Base-by-base conservation (phyloP, 2,797 vertebrate genomes). In the Tapera naevia region DNA sequence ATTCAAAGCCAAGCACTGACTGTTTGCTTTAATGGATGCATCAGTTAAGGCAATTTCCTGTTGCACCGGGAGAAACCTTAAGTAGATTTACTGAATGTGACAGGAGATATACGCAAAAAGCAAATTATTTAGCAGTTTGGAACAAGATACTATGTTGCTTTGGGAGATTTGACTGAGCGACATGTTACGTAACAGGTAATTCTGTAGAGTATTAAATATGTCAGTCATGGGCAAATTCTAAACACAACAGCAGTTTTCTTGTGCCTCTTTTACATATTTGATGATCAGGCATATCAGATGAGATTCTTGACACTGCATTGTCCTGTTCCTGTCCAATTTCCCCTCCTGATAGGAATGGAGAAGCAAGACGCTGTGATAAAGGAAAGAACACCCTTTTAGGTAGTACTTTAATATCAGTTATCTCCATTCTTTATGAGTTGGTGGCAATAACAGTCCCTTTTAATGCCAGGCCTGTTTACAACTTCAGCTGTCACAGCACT, bases 1-100 rank as follows among this genome's bases (percentile, higher is more conserved):
- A 96, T 96, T 97, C 75, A 97, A 87, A 94, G 91, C 84, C 2
- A 10, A 67, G 82, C 58, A 45, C 88, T 90, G 93, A 58, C 82
- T 93, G 90, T 62, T 81, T 96, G 64, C 89, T 95, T 81, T 95
- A 95, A 96, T 91, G 88, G 91, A 94, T 66, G 81, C 32, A 7
- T 93, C 92, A 87, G 91, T 95, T 95, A 95, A 92, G 81, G 94
- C 93, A 96, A 88, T 96, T 97, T 96, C 96, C 95, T 97, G 87
- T 94, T 92, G 86, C 80, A 89, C 1, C 2, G 86, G 81, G 92
- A 89, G 91, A 96, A 97, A 93, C 92, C 75, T 91, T 89, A 95
- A 97, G 96, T 89, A 96, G 95, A 95, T 93, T 95, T 93, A 70
- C 90, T 91, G 85, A 91, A 89, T 93, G 89, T 95, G 95, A 94